phyloP scores from a whole-genome alignment of 2,113 vertebrate genomes.

The Odontesthes bonariensis region DNA sequence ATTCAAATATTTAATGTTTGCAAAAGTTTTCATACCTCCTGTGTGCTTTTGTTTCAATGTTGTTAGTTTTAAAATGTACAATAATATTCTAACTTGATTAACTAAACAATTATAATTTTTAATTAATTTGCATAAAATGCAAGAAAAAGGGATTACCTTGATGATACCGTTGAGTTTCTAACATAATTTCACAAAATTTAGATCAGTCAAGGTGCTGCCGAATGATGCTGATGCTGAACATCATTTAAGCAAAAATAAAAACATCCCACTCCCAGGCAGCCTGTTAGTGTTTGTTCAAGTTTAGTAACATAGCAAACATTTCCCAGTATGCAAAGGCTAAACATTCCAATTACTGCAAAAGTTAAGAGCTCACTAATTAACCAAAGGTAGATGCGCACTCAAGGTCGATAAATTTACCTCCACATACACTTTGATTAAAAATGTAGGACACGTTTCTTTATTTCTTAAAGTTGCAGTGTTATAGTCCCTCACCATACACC shows the following conservation, averaged over 20 bases:
- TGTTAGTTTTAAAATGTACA: neutral
- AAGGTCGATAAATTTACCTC: slow-evolving; percentile 66
- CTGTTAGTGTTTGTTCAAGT: slow-evolving; percentile 21
- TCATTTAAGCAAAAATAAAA: neutral
- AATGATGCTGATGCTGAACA: slow-evolving; percentile 17
- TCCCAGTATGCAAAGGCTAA: slow-evolving; percentile 47
- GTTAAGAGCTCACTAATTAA: slow-evolving; percentile 66
- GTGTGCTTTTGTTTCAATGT: neutral
- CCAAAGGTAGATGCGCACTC: slow-evolving; percentile 60
- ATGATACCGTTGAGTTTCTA: slow-evolving; percentile 3
- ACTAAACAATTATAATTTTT: neutral
- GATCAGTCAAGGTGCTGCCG: slow-evolving; percentile 10
- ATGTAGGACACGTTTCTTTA: slow-evolving; percentile 35
- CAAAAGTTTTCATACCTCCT: slow-evolving; percentile 4
- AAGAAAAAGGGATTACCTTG: neutral
- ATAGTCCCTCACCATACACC: neutral
- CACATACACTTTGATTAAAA: slow-evolving; percentile 67
- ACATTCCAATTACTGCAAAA: slow-evolving; percentile 69
- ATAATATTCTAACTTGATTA: too few species aligned
- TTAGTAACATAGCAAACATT: slow-evolving; percentile 29
- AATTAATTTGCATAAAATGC: slow-evolving; percentile 30
- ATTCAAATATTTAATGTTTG: slow-evolving; percentile 20
- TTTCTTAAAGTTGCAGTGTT: slow-evolving; percentile 33
- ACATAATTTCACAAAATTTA: neutral
- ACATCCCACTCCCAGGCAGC: slow-evolving; percentile 21